Conservation (phyloP, 2,113 vertebrate genomes). For the Barbus barbus region DNA sequence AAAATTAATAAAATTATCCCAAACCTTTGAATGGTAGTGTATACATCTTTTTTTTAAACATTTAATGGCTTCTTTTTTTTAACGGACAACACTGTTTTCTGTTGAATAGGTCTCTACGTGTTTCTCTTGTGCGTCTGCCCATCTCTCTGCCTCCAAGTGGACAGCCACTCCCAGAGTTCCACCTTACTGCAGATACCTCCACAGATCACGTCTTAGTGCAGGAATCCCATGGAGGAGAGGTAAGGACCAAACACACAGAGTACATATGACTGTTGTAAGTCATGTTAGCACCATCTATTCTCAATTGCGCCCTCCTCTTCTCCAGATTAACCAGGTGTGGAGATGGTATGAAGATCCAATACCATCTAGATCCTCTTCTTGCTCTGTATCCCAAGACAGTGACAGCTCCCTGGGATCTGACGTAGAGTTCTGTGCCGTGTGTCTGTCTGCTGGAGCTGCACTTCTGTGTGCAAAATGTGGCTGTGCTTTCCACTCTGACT, state of each 20-base stretch:
- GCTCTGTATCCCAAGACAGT: not conserved
- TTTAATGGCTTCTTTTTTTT: not conserved
- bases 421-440: conserved; percentile 52
- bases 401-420: not conserved
- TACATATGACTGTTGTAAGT: not conserved
- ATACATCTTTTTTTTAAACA: not conserved
- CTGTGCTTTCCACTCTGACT: conserved; percentile 57
- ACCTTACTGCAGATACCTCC: conserved; percentile 22
- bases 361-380: not conserved
- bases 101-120: conserved; percentile 17
- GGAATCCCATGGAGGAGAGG: conserved; percentile 45
- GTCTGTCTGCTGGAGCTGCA: conserved; percentile 35
- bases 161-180: conserved; percentile 49
- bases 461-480: conserved; percentile 57
- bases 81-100: not conserved
- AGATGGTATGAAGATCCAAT: conserved; percentile 25
- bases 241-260: not conserved
- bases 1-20: not conserved
- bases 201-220: conserved; percentile 42
- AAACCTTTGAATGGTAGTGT: not conserved
- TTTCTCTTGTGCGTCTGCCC: conserved; percentile 48
- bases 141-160: conserved; percentile 39
- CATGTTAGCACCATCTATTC: not conserved
- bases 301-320: not conserved
- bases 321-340: not conserved